These are phyloP conservation scores for Erebia aethiops DNA, from an alignment of 2,888 invertebrate genomes.

Conservation along the genomic window DNA sequence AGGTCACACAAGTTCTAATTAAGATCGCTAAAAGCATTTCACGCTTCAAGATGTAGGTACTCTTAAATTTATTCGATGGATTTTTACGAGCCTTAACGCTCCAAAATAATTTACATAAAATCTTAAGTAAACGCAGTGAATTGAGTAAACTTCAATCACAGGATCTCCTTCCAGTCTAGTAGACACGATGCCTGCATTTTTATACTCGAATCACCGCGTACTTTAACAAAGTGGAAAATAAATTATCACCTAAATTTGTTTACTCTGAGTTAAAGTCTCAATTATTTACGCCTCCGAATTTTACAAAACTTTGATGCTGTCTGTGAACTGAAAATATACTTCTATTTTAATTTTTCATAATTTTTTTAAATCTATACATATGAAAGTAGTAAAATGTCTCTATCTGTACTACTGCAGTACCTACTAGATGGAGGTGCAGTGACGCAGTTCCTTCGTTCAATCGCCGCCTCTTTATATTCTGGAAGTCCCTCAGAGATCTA, in stretches of 20 bases:
- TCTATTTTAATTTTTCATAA: background rate
- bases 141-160: constrained; percentile 70
- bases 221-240: constrained; percentile 40
- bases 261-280: constrained; percentile 26
- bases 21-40: constrained; percentile 14
- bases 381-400: background rate
- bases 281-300: constrained; percentile 8
- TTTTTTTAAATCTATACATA: background rate
- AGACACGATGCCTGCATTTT: constrained; percentile 42
- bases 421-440: too few relatives aligned
- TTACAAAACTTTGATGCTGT: background rate
- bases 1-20: background rate
- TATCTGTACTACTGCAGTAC: too few relatives aligned
- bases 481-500: too few relatives aligned
- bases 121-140: constrained; percentile 66
- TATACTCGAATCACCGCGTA: constrained; percentile 37
- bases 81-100: constrained; percentile 47
- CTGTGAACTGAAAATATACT: background rate
- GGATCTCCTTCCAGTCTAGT: constrained; percentile 53
- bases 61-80: constrained; percentile 30
- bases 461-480: too few relatives aligned
- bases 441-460: too few relatives aligned
- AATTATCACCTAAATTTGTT: constrained; percentile 35
- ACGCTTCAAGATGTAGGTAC: constrained; percentile 8
- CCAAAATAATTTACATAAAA: constrained; percentile 68